phyloP scores from a whole-genome alignment of 2,888 invertebrate genomes.

The Mycalesis mineus region DNA sequence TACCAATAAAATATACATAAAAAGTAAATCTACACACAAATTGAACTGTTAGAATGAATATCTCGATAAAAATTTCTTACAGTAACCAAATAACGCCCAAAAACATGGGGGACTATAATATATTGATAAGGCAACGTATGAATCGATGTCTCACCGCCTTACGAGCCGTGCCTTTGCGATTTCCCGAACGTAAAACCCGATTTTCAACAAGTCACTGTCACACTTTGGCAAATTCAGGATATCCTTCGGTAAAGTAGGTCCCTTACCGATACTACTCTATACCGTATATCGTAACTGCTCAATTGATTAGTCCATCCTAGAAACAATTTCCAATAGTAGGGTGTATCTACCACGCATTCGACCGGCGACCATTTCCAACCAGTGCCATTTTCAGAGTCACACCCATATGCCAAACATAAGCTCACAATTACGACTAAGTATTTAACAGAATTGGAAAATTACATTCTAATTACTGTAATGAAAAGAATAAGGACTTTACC shows the following conservation, averaged over 20 bases:
- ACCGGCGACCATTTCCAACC: slow-evolving; percentile 37
- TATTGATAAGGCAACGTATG: slow-evolving; percentile 37
- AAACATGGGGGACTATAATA: slow-evolving; percentile 32
- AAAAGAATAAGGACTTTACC: slow-evolving; percentile 66
- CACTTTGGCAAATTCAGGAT: slow-evolving; percentile 24
- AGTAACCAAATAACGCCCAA: slow-evolving; percentile 29
- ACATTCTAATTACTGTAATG: slow-evolving; percentile 29
- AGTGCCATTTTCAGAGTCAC: slow-evolving; percentile 29
- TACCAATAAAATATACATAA: neutral
- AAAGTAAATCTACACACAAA: neutral
- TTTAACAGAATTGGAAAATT: slow-evolving; percentile 30
- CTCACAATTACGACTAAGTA: no score
- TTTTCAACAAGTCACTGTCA: slow-evolving; percentile 16
- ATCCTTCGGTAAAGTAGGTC: slow-evolving; percentile 26
- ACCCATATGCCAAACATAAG: slow-evolving; percentile 30
- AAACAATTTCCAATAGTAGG: slow-evolving; percentile 28
- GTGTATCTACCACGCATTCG: slow-evolving; percentile 34
- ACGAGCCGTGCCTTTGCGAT: slow-evolving; percentile 54
- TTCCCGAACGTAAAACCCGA: neutral
- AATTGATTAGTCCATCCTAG: slow-evolving; percentile 31
- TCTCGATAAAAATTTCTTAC: slow-evolving; percentile 14
- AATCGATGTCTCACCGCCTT: slow-evolving; percentile 60
- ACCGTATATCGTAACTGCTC: slow-evolving; percentile 12
- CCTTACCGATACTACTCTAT: slow-evolving; percentile 16
- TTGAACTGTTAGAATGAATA: neutral